Base-by-base conservation (phyloP, 1,140 invertebrate species). In the Kradibia gibbosae region DNA sequence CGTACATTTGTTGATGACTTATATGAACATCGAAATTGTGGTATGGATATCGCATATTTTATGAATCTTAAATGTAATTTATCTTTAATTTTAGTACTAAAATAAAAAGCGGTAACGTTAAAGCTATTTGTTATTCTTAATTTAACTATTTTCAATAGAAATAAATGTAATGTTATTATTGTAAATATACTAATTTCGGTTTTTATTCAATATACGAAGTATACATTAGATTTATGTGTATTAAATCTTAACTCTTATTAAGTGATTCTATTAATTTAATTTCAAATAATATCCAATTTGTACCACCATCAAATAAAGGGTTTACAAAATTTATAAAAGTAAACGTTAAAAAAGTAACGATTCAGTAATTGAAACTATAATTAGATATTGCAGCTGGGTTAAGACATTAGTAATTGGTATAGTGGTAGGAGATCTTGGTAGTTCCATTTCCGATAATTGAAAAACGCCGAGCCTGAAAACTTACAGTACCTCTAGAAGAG, bases 361-460 rank as follows among this genome's bases (percentile, higher is more conserved):
- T 28, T 50, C 10, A 34, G 42, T 70, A 75, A 81, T 81, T 70
- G 79, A 74, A 81, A 81, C 39, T 67, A 70, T 70, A 45, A 81
- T 75, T 53, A 75, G 60, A 75, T 57, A 75, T 75, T 75, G 72
- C 34, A 3, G 48, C 25, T 36, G 22, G 70, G 34, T 62, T 72
- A 31, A 73, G 70, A 50, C 31, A 70, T 70, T 78, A 45, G 48
- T 20, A 57, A 25, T 36, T 36, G 28, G 1, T n/a, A 25, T n/a
- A 31, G 22, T 2, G 7, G 22, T 17, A 7, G 28, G n/a, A 57
- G 50, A 81, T 75, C n/a, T 81, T n/a, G 25, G 25, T 50, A 57
- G n/a, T 3, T n/a, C 10, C 60, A 67, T 76, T 48, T 75, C 72
- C 73, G 72, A 81, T 81, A 81, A 81, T 81, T 81, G 72, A 76